A percentile compares a stretch with the other conserved stretches of the same genome.
These are phyloP conservation scores for Drosophila parabipectinata DNA, from an alignment of 1,140 invertebrate species.

Conservation along the genomic window DNA sequence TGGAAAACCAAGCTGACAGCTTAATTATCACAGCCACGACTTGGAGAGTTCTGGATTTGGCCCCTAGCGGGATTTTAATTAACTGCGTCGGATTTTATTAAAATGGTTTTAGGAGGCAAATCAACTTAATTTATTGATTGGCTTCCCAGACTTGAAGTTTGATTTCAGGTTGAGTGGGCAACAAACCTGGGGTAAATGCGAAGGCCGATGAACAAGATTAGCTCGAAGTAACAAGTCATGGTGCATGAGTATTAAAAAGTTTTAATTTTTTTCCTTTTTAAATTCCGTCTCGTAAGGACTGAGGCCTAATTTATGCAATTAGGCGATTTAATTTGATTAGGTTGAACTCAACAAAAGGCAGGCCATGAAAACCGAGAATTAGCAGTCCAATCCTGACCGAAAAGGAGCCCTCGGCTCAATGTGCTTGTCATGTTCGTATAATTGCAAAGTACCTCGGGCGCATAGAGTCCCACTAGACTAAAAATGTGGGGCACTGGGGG, in stretches of 20 bases:
- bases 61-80: slow-evolving; percentile 38
- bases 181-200: slow-evolving; percentile 11
- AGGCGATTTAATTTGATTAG: slow-evolving; percentile 60
- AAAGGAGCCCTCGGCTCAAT: slow-evolving; percentile 25
- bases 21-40: slow-evolving; percentile 35
- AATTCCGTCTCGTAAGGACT: not conserved
- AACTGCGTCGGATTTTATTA: slow-evolving; percentile 31
- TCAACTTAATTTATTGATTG: slow-evolving; percentile 33
- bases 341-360: slow-evolving; percentile 20
- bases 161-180: slow-evolving; percentile 28
- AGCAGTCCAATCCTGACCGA: not conserved
- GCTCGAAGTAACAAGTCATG: slow-evolving; percentile 1
- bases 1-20: slow-evolving; percentile 32
- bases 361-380: slow-evolving; percentile 11
- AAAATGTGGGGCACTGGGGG: slow-evolving; percentile 1
- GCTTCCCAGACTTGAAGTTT: slow-evolving; percentile 13
- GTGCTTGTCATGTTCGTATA: slow-evolving; percentile 54
- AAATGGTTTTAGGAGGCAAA: slow-evolving; percentile 12
- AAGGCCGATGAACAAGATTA: slow-evolving; percentile 14
- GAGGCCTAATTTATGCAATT: slow-evolving; percentile 49
- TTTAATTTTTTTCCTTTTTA: slow-evolving; percentile 11
- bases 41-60: slow-evolving; percentile 9
- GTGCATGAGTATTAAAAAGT: slow-evolving; percentile 16
- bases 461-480: slow-evolving; percentile 2
- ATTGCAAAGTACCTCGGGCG: slow-evolving; percentile 29